phyloP scores from a whole-genome alignment of 2,113 vertebrate species.

The Tonatia bakeri region DNA sequence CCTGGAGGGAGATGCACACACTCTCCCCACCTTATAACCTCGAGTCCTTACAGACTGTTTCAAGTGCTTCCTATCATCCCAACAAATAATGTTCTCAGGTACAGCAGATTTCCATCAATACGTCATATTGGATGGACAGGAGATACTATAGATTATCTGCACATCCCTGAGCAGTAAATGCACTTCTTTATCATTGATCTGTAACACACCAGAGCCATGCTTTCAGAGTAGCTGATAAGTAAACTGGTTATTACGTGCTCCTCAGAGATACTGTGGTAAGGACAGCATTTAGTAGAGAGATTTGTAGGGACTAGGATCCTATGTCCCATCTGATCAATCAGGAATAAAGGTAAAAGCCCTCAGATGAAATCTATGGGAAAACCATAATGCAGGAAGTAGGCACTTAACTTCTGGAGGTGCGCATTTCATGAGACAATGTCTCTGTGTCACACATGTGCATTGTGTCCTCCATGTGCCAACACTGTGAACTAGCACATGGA shows the following conservation, averaged over 20 bases:
- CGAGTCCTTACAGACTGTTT: background rate
- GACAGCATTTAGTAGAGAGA: background rate
- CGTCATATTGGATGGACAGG: background rate
- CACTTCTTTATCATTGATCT: background rate
- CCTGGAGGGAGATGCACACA: too few relatives aligned
- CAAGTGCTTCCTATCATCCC: background rate
- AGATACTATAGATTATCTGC: background rate
- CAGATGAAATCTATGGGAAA: background rate
- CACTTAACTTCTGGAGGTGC: background rate
- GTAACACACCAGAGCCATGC: background rate
- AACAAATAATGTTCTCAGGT: background rate
- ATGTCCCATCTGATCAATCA: background rate
- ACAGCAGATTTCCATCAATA: background rate
- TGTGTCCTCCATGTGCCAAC: background rate
- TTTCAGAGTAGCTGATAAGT: background rate
- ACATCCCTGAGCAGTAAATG: background rate
- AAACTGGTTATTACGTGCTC: background rate
- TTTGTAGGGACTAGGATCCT: background rate
- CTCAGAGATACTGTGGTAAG: background rate
- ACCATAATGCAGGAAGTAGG: background rate
- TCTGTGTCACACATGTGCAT: rapidly evolving
- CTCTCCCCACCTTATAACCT: background rate
- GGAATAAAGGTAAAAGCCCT: background rate
- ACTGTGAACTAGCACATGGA: too few relatives aligned
- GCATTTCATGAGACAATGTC: background rate